A percentile compares a stretch with the other conserved stretches of the same genome.
phyloP scores from a whole-genome alignment of 2,888 invertebrate genomes.

The Macrostomum cliftonense region DNA sequence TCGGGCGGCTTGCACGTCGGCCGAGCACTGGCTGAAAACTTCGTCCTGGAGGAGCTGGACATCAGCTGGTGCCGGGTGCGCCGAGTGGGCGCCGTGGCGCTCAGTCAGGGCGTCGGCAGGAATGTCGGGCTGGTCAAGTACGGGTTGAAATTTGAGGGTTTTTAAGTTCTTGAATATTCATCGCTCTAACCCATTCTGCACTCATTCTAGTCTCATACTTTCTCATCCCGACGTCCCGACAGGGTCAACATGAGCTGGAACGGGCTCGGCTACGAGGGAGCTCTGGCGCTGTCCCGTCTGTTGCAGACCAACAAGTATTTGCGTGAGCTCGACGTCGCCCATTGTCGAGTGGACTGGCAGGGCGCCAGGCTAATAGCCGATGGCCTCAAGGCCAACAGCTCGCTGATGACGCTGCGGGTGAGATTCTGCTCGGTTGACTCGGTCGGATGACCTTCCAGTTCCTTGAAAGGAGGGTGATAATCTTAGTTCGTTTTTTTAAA shows the following conservation, averaged over 20 bases:
- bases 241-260: slow-evolving; percentile 16
- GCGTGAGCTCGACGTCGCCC: slow-evolving; percentile 16
- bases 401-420: slow-evolving; percentile 17
- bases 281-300: slow-evolving; percentile 18
- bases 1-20: slow-evolving; percentile 17
- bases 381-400: slow-evolving; percentile 17
- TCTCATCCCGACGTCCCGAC: no score
- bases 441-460: no score
- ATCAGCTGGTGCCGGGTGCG: slow-evolving; percentile 21
- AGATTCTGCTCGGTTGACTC: no score
- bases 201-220: no score
- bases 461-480: no score
- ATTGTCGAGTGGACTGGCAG: slow-evolving; percentile 20
- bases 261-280: slow-evolving; percentile 22
- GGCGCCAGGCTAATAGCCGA: slow-evolving; percentile 17
- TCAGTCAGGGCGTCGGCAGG: slow-evolving; percentile 15
- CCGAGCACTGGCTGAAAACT: slow-evolving; percentile 17
- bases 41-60: slow-evolving; percentile 14
- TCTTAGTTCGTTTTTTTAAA: no score
- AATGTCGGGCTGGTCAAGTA: neutral
- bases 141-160: neutral
- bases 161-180: no score
- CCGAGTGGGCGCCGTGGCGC: slow-evolving; percentile 19
- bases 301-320: slow-evolving; percentile 17
- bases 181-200: no score